Evolutionary conservation across 2,113 vertebrate genomes (phyloP).

Genomic region (Ageneiosus marmoratus): DNA sequence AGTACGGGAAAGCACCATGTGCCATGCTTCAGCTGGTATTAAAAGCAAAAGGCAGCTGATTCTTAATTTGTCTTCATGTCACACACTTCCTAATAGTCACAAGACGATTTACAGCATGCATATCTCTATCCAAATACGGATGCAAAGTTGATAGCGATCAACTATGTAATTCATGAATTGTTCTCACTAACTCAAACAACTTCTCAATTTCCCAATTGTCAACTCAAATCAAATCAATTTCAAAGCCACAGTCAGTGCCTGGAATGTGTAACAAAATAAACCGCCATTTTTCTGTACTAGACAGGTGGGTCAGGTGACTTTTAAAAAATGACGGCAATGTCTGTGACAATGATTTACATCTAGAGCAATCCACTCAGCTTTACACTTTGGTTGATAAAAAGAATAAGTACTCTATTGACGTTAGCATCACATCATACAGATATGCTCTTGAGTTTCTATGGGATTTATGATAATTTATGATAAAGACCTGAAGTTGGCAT

Average conservation of each 20-base stretch:
- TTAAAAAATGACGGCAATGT: background rate
- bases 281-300: background rate
- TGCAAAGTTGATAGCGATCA: background rate
- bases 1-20: background rate
- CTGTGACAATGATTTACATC: constrained; percentile 7
- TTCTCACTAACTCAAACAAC: no score
- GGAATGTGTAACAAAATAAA: background rate
- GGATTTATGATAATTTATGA: background rate
- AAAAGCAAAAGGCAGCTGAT: background rate
- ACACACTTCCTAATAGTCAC: background rate
- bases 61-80: background rate
- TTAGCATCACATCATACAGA: background rate
- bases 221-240: background rate
- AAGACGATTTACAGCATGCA: background rate
- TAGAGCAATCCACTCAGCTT: background rate
- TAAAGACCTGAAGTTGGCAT: background rate
- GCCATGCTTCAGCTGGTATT: background rate
- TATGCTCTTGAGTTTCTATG: background rate
- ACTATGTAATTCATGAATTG: background rate
- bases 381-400: background rate
- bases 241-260: background rate
- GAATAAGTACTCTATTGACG: background rate
- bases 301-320: background rate
- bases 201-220: background rate
- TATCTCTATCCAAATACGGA: background rate